Base-by-base conservation (phyloP, 2,113 vertebrate species). In the Synchiropus splendidus region DNA sequence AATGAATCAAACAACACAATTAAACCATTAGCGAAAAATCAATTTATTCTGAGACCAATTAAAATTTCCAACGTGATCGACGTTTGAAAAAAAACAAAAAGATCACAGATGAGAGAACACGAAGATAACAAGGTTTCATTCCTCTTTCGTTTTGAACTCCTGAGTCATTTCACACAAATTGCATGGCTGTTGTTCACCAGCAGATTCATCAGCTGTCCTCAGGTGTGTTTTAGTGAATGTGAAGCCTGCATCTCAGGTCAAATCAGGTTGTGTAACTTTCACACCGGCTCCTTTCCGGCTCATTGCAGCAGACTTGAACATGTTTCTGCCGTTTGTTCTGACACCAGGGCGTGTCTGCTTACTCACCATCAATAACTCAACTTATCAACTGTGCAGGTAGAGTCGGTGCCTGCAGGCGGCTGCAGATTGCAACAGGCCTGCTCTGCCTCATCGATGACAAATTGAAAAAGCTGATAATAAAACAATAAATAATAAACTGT, bases 41-140 rank as follows among this genome's bases (percentile, higher is more conserved):
- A 48, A 62, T 76, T 76, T 76, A 76, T 76, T 76, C 43, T 53
- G 31, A 38, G 45, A 33, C 2, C 17, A 39, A 2, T 5, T 33
- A 36, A 8, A 41, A 34, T 1, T 18, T 57, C 13, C 16, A 56
- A n/a, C n/a, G 11, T 37, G 14, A 11, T 6, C 8, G 21, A 27
- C 21, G n/a, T n/a, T n/a, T n/a, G n/a, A n/a, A n/a, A n/a, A n/a
- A n/a, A n/a, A n/a, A n/a, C n/a, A n/a, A n/a, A n/a, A n/a, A n/a
- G n/a, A n/a, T n/a, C n/a, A 27, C 21, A 27, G 21, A 27, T 8
- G 21, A 5, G 21, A 5, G 8, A 27, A 27, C 21, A 27, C 4
- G 21, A 27, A 5, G 21, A 27, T 8, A 27, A 5, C 21, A 27
- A 27, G 8, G 21, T 27, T 27, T 27, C 8, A 27, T 27, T 27